Evolutionary conservation across 1,140 invertebrate species (phyloP).

Genomic region (Lepidurus arcticus): DNA sequence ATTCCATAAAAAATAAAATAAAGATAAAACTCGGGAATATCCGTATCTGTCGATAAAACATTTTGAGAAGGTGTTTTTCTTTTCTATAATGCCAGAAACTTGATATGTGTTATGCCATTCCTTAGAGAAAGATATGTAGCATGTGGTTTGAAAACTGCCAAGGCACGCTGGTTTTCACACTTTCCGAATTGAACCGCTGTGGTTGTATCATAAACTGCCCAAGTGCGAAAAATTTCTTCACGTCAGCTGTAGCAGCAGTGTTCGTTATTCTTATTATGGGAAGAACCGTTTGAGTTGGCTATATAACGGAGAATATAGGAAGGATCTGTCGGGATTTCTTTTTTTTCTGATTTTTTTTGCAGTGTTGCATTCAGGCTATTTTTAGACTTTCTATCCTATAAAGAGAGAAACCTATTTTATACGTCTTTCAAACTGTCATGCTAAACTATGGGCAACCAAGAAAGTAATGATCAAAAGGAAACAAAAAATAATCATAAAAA

Average conservation of each 20-base stretch:
- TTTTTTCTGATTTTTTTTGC: not conserved
- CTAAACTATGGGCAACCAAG: conserved; percentile 10
- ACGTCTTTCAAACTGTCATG: not conserved
- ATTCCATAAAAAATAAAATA: not conserved
- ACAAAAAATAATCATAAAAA: not conserved
- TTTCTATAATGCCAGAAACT: not conserved
- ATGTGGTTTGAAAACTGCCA: not conserved
- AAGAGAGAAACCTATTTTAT: conserved; percentile 7
- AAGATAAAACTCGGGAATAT: not conserved
- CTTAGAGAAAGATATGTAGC: conserved; percentile 11
- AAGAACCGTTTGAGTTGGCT: conserved; percentile 17
- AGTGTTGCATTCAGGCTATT: conserved; percentile 15
- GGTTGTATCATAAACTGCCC: conserved; percentile 3
- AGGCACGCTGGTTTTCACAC: conserved; percentile 20
- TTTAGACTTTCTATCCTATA: conserved; percentile 14
- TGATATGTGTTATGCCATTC: not conserved
- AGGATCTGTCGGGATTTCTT: not conserved
- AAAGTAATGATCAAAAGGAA: not conserved
- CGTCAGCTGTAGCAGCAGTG: not conserved
- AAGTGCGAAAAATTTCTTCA: not conserved
- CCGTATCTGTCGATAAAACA: no score
- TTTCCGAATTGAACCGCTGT: conserved; percentile 5
- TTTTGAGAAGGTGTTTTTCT: not conserved
- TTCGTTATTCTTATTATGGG: conserved; percentile 9
- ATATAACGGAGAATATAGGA: not conserved